Base-by-base conservation (phyloP, 2,113 vertebrate species). In the Microtus richardsoni region DNA sequence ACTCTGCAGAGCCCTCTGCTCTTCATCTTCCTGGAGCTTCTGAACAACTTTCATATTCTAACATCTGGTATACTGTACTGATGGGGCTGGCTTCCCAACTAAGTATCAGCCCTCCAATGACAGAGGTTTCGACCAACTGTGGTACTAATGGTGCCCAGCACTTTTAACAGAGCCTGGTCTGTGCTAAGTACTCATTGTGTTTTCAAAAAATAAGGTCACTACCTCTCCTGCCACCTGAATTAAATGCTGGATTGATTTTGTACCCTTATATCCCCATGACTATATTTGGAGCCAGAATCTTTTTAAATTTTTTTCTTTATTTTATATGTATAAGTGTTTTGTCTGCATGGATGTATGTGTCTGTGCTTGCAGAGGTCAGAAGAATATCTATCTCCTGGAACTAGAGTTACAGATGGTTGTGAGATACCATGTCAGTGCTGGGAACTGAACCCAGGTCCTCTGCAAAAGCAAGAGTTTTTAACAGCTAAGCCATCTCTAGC, bases 141-240 rank as follows among this genome's bases (percentile, higher is more conserved):
- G 12, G 13, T n/a, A 13, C 71, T 79, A 80, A 62, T 16, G 75
- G 49, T 0, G 2, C n/a, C 85, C 44, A 79, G 62, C 0, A 22
- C 58, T 78, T 5, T 47, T 0, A 39, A 41, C 24, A 49, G 26
- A 73, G 39, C 39, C 64, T 7, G 26, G 47, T 28, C 49, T 28
- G 21, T 0, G 33, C 39, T 0, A 82, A 44, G 30, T 22, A 16
- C 54, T 89, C n/a, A 33, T 44, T 5, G 39, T 68, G 8, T 0
- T 49, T 52, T 7, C 8, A 44, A 10, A 28, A 21, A 12, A 39
- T 0, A n/a, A 36, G 33, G n/a, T 4, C 17, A 2, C 22, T 5
- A 24, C 44, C 17, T 36, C 60, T 66, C 52, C 7, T 77, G 14
- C 68, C 24, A 19, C 54, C 41, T n/a, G 54, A 49, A 41, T 86